Percentiles rank a stretch among this genome's conserved stretches.
Conservation (phyloP, 2,113 vertebrate genomes). For the Bothrops jararaca region DNA sequence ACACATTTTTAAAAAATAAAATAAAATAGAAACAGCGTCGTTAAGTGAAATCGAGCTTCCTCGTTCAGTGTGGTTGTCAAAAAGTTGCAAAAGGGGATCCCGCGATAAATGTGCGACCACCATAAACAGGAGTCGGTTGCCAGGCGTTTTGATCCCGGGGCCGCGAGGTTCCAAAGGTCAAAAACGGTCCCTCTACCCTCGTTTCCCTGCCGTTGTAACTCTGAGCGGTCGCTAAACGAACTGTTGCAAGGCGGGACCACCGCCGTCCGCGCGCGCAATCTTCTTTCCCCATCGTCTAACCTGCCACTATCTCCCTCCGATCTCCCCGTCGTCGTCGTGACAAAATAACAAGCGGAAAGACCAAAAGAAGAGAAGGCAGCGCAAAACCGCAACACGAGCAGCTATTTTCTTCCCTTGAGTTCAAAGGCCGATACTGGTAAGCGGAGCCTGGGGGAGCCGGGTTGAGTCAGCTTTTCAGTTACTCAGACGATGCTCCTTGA, state of each 20-base stretch:
- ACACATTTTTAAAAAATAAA: too few relatives aligned
- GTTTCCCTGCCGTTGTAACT: not conserved
- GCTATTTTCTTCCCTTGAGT: not conserved
- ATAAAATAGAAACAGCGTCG: too few relatives aligned
- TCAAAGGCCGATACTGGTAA: not conserved
- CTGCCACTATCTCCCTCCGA: not conserved
- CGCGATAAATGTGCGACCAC: too few relatives aligned
- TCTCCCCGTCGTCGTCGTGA: too few relatives aligned
- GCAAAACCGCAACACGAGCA: not conserved
- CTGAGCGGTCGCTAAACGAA: not conserved
- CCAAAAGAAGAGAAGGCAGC: not conserved
- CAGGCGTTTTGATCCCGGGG: too few relatives aligned
- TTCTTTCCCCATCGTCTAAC: too few relatives aligned
- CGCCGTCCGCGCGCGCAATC: not conserved
- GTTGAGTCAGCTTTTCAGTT: slow-evolving; percentile 23
- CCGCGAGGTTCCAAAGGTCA: too few relatives aligned
- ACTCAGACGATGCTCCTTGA: not conserved
- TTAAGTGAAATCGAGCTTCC: too few relatives aligned
- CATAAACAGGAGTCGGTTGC: too few relatives aligned
- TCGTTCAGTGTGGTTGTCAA: too few relatives aligned
- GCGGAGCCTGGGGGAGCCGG: not conserved
- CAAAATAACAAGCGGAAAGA: not conserved
- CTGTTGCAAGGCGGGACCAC: not conserved
- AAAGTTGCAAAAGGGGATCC: too few relatives aligned
- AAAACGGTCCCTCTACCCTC: rapidly evolving